A percentile compares a stretch with the other conserved stretches of the same genome.
Evolutionary conservation across 2,797 vertebrate genomes (phyloP).

Genomic region (Aeoliscus strigatus): DNA sequence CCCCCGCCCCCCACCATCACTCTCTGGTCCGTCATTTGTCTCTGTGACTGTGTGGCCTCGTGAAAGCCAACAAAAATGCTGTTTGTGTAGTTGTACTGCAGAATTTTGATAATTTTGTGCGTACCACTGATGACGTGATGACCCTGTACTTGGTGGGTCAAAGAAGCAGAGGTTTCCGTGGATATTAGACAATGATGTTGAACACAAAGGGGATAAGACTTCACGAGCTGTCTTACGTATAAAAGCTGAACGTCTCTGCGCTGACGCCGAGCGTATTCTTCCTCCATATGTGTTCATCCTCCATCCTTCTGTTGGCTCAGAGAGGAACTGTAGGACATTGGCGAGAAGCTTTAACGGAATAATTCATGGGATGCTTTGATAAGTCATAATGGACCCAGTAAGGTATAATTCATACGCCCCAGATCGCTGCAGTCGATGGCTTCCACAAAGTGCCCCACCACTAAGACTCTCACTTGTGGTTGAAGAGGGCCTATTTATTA

Average conservation of each 20-base stretch:
- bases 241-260: conserved; percentile 23
- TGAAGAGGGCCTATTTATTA: conserved; percentile 63
- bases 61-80: too few relatives aligned
- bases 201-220: too few relatives aligned
- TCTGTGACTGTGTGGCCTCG: too few relatives aligned
- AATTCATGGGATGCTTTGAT: conserved; percentile 60
- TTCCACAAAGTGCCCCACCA: conserved; percentile 50
- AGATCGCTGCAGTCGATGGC: conserved; percentile 37
- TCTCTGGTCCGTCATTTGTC: too few relatives aligned
- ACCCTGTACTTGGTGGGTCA: too few relatives aligned
- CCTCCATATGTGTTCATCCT: conserved; percentile 18
- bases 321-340: conserved; percentile 22
- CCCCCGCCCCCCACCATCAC: too few relatives aligned
- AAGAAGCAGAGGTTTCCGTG: too few relatives aligned
- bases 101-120: too few relatives aligned
- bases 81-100: too few relatives aligned
- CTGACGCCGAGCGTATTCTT: conserved; percentile 27
- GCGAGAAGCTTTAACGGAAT: conserved; percentile 28
- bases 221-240: conserved; percentile 23
- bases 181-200: too few relatives aligned
- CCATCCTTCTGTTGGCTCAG: conserved; percentile 25
- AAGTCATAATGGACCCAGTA: conserved; percentile 55
- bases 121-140: too few relatives aligned
- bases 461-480: conserved; percentile 34
- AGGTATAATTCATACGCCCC: conserved; percentile 59